phyloP scores from a whole-genome alignment of 2,113 vertebrate genomes.

The Syngnathus typhle region DNA sequence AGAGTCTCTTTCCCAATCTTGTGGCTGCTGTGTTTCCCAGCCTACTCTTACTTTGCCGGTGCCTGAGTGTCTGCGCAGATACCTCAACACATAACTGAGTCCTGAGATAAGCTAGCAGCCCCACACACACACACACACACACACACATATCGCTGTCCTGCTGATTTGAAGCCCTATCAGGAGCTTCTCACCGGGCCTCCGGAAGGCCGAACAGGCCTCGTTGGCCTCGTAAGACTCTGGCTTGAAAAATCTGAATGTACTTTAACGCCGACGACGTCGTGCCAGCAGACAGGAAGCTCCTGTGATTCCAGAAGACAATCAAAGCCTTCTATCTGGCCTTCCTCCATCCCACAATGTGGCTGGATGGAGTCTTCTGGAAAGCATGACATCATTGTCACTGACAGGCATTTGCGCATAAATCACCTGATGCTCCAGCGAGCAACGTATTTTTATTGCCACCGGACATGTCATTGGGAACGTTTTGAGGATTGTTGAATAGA shows the following conservation, averaged over 20 bases:
- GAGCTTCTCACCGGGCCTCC: not conserved
- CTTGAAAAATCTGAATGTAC: not conserved
- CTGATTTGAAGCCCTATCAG: not conserved
- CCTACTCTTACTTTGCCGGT: slow-evolving; percentile 72
- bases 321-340: slow-evolving; percentile 72
- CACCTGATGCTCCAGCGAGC: slow-evolving; percentile 74
- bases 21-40: slow-evolving; percentile 64
- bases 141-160: not conserved
- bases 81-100: slow-evolving; percentile 95
- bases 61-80: slow-evolving; percentile 91
- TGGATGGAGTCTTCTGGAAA: slow-evolving; percentile 88
- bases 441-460: slow-evolving; percentile 18
- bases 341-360: slow-evolving; percentile 85
- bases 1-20: slow-evolving; percentile 71
- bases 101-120: slow-evolving; percentile 85
- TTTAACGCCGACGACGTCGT: not conserved
- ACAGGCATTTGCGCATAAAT: slow-evolving; percentile 90
- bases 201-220: not conserved
- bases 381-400: slow-evolving; percentile 94
- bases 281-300: slow-evolving; percentile 8
- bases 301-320: slow-evolving; percentile 53
- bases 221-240: not conserved
- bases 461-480: slow-evolving; percentile 24
- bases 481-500: slow-evolving; percentile 42
- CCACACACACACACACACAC: slow-evolving; percentile 2